Conservation (phyloP, 2,888 invertebrate species). For the Lysandra coridon region DNA sequence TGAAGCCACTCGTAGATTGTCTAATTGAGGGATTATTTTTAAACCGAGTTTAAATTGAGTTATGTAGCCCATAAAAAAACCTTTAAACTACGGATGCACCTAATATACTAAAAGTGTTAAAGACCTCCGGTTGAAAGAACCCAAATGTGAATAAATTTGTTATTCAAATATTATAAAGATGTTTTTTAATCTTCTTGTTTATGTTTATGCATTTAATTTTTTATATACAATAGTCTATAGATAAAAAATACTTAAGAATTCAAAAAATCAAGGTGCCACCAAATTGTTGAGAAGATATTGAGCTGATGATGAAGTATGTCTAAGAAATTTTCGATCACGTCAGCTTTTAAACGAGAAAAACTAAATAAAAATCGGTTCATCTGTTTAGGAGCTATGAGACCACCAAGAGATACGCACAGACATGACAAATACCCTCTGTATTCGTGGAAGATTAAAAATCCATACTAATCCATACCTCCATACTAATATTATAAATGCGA, state of each 20-base stretch:
- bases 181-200: neutral
- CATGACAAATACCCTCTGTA: no score
- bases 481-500: no score
- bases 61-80: constrained; percentile 33
- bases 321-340: no score
- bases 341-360: neutral
- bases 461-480: no score
- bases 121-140: constrained; percentile 8
- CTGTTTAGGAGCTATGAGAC: neutral
- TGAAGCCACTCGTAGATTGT: constrained; percentile 54
- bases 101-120: neutral
- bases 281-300: no score
- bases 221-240: neutral
- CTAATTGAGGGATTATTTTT: constrained; percentile 66
- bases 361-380: neutral
- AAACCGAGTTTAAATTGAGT: constrained; percentile 48
- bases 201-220: neutral
- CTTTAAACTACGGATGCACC: constrained; percentile 11
- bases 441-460: no score
- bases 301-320: no score
- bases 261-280: neutral
- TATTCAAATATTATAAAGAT: neutral
- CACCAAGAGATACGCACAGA: no score
- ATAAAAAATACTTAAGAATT: neutral
- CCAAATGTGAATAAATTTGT: constrained; percentile 3